phyloP scores from a whole-genome alignment of 1,140 invertebrate species.

The Daktulosphaira vitifoliae region DNA sequence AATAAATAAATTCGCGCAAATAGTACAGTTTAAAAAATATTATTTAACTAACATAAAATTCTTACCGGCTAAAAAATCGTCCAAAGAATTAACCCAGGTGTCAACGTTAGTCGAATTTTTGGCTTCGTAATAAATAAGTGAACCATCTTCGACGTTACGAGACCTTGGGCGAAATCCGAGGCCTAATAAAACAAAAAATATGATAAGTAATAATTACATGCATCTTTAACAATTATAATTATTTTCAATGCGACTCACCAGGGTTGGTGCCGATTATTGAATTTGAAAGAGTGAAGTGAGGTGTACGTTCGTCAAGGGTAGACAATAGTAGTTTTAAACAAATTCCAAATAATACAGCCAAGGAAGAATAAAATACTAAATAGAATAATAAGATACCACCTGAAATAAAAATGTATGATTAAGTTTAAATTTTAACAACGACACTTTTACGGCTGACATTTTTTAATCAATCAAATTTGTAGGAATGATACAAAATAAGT shows the following conservation, averaged over 20 bases:
- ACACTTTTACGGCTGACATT: too few species aligned
- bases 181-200: constrained; percentile 44
- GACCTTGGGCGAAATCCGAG: constrained; percentile 81
- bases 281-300: constrained; percentile 60
- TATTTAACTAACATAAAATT: too few species aligned
- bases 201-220: background rate
- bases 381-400: constrained; percentile 74
- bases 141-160: constrained; percentile 61
- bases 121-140: constrained; percentile 70
- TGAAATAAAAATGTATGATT: constrained; percentile 51
- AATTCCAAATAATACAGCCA: constrained; percentile 69
- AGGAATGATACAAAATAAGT: too few species aligned
- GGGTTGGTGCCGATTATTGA: constrained; percentile 83
- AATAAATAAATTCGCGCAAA: too few species aligned
- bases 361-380: constrained; percentile 66
- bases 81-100: constrained; percentile 58
- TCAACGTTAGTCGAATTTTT: constrained; percentile 55
- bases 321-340: constrained; percentile 71
- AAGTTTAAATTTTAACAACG: too few species aligned
- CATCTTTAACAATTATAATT: too few species aligned
- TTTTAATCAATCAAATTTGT: too few species aligned
- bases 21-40: too few species aligned
- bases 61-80: constrained; percentile 64
- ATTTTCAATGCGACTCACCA: constrained; percentile 48
- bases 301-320: constrained; percentile 57